These are phyloP conservation scores for Scomber japonicus DNA, from an alignment of 2,113 vertebrate genomes.

Conservation along the genomic window DNA sequence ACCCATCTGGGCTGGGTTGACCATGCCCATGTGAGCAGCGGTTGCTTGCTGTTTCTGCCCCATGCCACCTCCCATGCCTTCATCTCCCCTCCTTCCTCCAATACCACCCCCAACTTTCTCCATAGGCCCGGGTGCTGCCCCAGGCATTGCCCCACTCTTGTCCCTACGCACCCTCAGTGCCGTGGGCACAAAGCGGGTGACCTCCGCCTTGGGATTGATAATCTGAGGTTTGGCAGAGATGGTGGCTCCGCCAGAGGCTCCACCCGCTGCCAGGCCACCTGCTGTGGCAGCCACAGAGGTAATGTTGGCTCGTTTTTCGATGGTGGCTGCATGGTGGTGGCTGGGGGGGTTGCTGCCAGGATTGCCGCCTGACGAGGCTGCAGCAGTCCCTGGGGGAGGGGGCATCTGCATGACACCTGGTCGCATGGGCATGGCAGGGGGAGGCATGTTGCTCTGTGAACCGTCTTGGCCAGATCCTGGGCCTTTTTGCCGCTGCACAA, in stretches of 20 bases:
- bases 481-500: constrained; percentile 94
- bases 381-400: constrained; percentile 83
- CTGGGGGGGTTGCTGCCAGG: constrained; percentile 57
- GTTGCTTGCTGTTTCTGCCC: constrained; percentile 78
- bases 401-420: constrained; percentile 83
- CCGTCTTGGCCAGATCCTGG: constrained; percentile 81
- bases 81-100: constrained; percentile 86
- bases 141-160: constrained; percentile 77
- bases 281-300: constrained; percentile 69
- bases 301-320: constrained; percentile 86
- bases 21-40: constrained; percentile 75
- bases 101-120: constrained; percentile 69
- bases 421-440: constrained; percentile 80
- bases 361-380: constrained; percentile 32
- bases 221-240: constrained; percentile 99
- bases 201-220: constrained; percentile 97
- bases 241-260: constrained; percentile 83
- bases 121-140: constrained; percentile 41
- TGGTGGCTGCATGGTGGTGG: constrained; percentile 82
- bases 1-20: constrained; percentile 81
- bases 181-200: constrained; percentile 96
- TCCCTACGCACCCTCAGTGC: constrained; percentile 95
- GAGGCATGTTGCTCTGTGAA: constrained; percentile 74
- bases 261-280: constrained; percentile 55
- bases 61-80: constrained; percentile 70